Base-by-base conservation (phyloP, 2,797 vertebrate species). In the Linurgus olivaceus region DNA sequence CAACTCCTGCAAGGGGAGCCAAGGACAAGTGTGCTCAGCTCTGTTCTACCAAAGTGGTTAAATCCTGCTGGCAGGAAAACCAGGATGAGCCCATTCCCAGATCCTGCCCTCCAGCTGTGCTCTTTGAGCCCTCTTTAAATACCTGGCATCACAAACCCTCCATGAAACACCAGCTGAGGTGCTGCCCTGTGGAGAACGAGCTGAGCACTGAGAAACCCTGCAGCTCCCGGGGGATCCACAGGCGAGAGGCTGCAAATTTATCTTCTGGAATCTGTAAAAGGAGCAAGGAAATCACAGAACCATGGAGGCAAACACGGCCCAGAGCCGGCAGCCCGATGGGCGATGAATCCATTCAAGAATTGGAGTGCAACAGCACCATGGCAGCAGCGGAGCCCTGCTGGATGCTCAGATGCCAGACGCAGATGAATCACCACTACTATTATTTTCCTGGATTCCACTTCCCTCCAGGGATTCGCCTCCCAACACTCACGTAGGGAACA, bases 401-500 rank as follows among this genome's bases (percentile, higher is more conserved):
- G 83, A 66, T 42, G 80, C 28, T 13, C 11, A 1, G 24, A 71
- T 90, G 84, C 44, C 93, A 67, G 66, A 78, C 52, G 52, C 67
- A 33, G 57, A 85, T 83, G 91, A 91, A 91, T 93, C 94, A 82
- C 45, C 78, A 28, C 61, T 72, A 86, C 89, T 35, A 55, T 77
- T 86, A 80, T 61, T 93, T 89, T 87, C 94, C 92, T 83, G 84
- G 88, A 87, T 89, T 93, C 82, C 74, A 1, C 55, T 89, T 94
- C 42, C 25, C 92, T 35, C 84, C 11, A 6, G 81, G 68, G 91
- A 89, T 71, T 93, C 48, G 54, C 84, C 66, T 89, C 91, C 58
- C 68, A 29, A 3, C 38, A 13, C 58, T 95, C 68, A 33, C 6
- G 38, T 37, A 91, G 84, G 90, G 70, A 96, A 42, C 42, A 19